These are phyloP conservation scores for Eristalis arbustorum DNA, from an alignment of 2,888 invertebrate species.

Conservation along the genomic window DNA sequence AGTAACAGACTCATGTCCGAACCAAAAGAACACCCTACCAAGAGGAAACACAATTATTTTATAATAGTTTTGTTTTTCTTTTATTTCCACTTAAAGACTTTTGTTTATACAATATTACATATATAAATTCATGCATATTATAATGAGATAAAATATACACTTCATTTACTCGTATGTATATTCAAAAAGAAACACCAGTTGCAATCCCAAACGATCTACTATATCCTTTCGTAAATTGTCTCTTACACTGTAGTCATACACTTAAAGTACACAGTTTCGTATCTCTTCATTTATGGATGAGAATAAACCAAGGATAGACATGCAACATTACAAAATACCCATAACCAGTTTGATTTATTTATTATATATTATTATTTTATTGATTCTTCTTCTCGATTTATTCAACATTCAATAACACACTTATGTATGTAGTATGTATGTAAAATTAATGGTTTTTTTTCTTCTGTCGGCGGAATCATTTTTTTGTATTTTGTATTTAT, in stretches of 20 bases:
- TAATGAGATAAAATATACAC: constrained; percentile 66
- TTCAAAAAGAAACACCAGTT: constrained; percentile 59
- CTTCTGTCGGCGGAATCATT: constrained; percentile 69
- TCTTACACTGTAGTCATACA: constrained; percentile 28
- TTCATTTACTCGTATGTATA: constrained; percentile 39
- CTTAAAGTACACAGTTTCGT: constrained; percentile 50
- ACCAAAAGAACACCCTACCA: no score
- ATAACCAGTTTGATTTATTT: neutral
- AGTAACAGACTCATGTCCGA: no score
- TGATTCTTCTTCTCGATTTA: neutral
- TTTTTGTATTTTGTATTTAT: constrained; percentile 42
- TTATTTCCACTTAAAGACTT: constrained; percentile 69
- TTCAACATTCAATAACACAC: constrained; percentile 51
- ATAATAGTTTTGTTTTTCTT: constrained; percentile 59
- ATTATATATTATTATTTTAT: constrained; percentile 24
- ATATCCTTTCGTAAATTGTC: constrained; percentile 31
- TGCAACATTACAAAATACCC: neutral
- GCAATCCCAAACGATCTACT: constrained; percentile 44
- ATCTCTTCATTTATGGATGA: constrained; percentile 20
- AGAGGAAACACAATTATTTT: neutral
- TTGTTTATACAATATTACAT: constrained; percentile 69
- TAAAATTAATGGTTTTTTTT: constrained; percentile 58
- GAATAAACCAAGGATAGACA: constrained; percentile 23
- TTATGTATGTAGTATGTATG: constrained; percentile 33
- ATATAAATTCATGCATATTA: constrained; percentile 71